Percentiles rank a stretch among this genome's conserved stretches.
Evolutionary conservation across 2,113 vertebrate genomes (phyloP).

Genomic region (Psammodynastes pulverulentus): DNA sequence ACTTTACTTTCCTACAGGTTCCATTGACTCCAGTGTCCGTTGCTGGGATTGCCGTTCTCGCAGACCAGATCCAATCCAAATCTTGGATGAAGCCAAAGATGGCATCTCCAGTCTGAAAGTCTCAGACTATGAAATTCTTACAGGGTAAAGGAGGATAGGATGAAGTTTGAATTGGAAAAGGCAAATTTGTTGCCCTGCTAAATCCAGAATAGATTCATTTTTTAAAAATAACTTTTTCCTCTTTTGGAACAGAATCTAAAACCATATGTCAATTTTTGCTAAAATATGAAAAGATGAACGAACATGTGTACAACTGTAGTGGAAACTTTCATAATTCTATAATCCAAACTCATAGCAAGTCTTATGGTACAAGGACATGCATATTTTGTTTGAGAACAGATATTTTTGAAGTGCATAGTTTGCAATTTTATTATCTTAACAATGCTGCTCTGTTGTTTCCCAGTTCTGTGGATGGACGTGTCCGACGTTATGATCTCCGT

Average conservation of each 20-base stretch:
- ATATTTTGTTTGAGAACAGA: background rate
- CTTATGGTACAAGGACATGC: background rate
- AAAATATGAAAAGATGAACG: background rate
- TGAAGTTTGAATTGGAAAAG: background rate
- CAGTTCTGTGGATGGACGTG: slow-evolving; percentile 80
- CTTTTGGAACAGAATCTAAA: background rate
- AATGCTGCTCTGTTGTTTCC: background rate
- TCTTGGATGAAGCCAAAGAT: slow-evolving; percentile 83
- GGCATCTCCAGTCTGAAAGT: slow-evolving; percentile 89
- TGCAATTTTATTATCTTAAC: background rate
- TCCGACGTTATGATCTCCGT: slow-evolving; percentile 87
- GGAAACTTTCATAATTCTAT: background rate
- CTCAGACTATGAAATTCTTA: slow-evolving; percentile 81
- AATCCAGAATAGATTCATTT: background rate
- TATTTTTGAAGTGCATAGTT: background rate
- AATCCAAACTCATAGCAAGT: background rate
- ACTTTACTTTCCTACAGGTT: slow-evolving; percentile 68
- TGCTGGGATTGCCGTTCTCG: slow-evolving; percentile 92
- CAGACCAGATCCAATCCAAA: slow-evolving; percentile 79
- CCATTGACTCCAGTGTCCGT: slow-evolving; percentile 84
- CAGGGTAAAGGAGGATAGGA: slow-evolving; percentile 73
- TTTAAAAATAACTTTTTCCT: background rate
- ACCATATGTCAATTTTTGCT: background rate
- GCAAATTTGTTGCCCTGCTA: background rate
- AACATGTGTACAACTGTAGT: background rate